Evolutionary conservation across 2,113 vertebrate species (phyloP).

Genomic region (Tetraodon nigroviridis): DNA sequence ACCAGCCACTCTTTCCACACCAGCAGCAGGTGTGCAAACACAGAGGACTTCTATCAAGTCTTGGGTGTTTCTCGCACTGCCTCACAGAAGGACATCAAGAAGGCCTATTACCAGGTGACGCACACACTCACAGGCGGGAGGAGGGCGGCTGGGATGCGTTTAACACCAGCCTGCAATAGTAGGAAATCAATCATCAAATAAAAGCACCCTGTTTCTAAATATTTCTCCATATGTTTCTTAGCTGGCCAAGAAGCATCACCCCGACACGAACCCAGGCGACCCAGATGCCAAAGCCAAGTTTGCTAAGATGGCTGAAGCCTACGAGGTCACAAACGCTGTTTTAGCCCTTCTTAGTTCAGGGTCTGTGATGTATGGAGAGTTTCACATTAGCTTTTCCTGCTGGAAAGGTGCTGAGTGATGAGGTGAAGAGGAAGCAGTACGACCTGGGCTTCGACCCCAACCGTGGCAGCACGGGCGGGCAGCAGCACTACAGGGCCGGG

Average conservation of each 20-base stretch:
- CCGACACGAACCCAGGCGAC: slow-evolving; percentile 93
- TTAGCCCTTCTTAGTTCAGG: too few species aligned
- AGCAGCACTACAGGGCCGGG: slow-evolving; percentile 82
- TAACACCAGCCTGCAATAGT: background rate
- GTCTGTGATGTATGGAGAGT: background rate
- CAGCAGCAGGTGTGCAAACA: slow-evolving; percentile 64
- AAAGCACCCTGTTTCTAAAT: too few species aligned
- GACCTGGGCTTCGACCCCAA: slow-evolving; percentile 82
- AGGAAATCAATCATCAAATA: background rate
- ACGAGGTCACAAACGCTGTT: slow-evolving; percentile 72
- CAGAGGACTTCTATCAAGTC: slow-evolving; percentile 87
- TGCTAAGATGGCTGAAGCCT: slow-evolving; percentile 90
- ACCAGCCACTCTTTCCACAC: slow-evolving; percentile 75
- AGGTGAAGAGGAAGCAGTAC: slow-evolving; percentile 90
- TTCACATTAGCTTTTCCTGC: background rate
- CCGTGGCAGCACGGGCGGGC: slow-evolving; percentile 38
- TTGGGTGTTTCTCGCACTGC: slow-evolving; percentile 83
- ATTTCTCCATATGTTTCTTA: slow-evolving; percentile 35
- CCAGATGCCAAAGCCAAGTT: slow-evolving; percentile 96
- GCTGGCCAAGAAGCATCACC: slow-evolving; percentile 96
- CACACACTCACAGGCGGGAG: background rate
- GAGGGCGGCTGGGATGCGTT: too few species aligned
- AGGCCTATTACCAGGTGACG: slow-evolving; percentile 92
- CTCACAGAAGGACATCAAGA: slow-evolving; percentile 94
- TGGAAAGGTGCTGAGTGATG: slow-evolving; percentile 87